Evolutionary conservation across 2,797 vertebrate species (phyloP).

Genomic region (Prunella strophiata): DNA sequence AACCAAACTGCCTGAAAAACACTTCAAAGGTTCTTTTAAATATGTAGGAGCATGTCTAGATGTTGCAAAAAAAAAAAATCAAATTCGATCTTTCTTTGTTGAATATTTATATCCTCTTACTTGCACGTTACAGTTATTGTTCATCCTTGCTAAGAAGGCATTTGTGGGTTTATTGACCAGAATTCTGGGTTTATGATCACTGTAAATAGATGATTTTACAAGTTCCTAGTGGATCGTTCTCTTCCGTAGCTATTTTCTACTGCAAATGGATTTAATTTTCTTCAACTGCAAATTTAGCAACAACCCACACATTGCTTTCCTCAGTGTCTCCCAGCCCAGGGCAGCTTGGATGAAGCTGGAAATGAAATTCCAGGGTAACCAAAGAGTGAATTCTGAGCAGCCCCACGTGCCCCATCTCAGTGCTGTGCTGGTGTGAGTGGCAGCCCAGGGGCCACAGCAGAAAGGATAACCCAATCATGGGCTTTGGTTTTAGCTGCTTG

Average conservation of each 20-base stretch:
- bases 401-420: neutral
- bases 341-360: neutral
- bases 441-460: neutral
- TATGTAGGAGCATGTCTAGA: neutral
- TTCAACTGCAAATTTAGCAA: neutral
- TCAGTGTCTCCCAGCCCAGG: neutral
- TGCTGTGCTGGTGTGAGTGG: neutral
- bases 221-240: neutral
- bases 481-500: neutral
- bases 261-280: constrained; percentile 2
- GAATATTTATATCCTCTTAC: constrained; percentile 35
- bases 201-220: neutral
- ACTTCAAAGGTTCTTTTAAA: constrained; percentile 13
- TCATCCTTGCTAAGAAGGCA: neutral
- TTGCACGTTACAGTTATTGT: neutral
- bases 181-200: neutral
- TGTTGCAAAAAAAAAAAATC: neutral
- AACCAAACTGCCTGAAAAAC: neutral
- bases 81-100: neutral
- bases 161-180: constrained; percentile 7
- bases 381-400: neutral
- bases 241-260: constrained; percentile 1
- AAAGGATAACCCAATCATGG: neutral
- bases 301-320: neutral
- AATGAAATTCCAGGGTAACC: neutral